Conservation (phyloP, 2,888 invertebrate species). For the Aplocera efformata region DNA sequence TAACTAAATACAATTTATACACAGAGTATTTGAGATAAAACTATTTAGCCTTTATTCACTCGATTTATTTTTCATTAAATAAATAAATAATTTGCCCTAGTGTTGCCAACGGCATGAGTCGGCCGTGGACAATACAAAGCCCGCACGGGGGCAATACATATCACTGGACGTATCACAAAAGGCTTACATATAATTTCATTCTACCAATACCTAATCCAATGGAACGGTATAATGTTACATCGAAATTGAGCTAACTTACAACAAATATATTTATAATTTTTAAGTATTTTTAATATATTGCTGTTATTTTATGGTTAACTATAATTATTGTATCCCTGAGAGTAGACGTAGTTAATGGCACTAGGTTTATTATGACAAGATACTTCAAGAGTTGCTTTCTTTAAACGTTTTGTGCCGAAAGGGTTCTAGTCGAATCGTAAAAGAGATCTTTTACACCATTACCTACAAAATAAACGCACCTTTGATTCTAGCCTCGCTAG, state of each 20-base stretch:
- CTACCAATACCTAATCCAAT: slow-evolving; percentile 76
- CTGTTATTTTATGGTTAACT: slow-evolving; percentile 74
- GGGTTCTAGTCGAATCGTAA: slow-evolving; percentile 39
- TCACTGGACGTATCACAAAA: slow-evolving; percentile 79
- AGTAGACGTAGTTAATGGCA: slow-evolving; percentile 73
- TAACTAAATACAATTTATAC: slow-evolving; percentile 11
- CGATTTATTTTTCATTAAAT: slow-evolving; percentile 17
- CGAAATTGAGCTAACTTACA: slow-evolving; percentile 79
- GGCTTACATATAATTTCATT: slow-evolving; percentile 63
- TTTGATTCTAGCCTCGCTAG: slow-evolving; percentile 71
- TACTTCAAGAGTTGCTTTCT: slow-evolving; percentile 46
- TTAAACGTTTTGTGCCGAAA: slow-evolving; percentile 58
- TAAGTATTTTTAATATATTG: slow-evolving; percentile 65
- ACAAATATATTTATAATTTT: slow-evolving; percentile 71
- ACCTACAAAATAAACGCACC: slow-evolving; percentile 57
- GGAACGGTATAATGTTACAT: slow-evolving; percentile 76
- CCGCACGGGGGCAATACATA: slow-evolving; percentile 26
- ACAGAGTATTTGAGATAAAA: slow-evolving; percentile 17
- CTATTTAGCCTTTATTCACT: slow-evolving; percentile 20
- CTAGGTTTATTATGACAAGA: slow-evolving; percentile 76
- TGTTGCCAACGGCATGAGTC: slow-evolving; percentile 36
- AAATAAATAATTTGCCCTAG: slow-evolving; percentile 27
- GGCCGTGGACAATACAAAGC: slow-evolving; percentile 21
- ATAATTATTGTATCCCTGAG: slow-evolving; percentile 64
- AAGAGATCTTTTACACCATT: slow-evolving; percentile 53